A percentile compares a stretch with the other conserved stretches of the same genome.
Evolutionary conservation across 2,888 invertebrate species (phyloP).

Genomic region (Chymomyza amoena): DNA sequence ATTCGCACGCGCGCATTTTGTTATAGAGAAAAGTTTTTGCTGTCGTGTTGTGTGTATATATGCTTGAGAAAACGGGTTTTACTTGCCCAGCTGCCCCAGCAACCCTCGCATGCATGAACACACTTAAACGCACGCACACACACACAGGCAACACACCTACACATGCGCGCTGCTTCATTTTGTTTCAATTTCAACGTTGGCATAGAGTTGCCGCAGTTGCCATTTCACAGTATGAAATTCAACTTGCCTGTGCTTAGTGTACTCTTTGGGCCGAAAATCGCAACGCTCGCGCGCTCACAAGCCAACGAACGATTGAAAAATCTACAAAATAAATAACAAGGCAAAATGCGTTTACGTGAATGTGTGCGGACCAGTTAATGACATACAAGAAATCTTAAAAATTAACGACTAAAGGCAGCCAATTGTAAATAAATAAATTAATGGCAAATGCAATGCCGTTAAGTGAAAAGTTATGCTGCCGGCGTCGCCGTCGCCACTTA

Average conservation of each 20-base stretch:
- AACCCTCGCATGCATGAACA: constrained; percentile 24
- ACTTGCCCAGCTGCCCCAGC: constrained; percentile 42
- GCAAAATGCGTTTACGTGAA: neutral
- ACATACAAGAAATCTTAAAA: neutral
- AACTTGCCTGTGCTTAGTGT: constrained; percentile 58
- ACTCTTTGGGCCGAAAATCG: neutral
- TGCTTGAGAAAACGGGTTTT: constrained; percentile 51
- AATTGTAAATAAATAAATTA: neutral
- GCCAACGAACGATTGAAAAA: constrained; percentile 2
- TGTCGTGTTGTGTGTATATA: constrained; percentile 12
- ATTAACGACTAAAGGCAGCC: too few species aligned
- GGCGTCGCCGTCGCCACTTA: constrained; percentile 13
- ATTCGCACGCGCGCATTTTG: constrained; percentile 45
- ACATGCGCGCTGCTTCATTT: constrained; percentile 55
- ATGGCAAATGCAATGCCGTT: constrained; percentile 26
- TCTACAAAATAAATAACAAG: neutral
- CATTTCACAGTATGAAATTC: constrained; percentile 54
- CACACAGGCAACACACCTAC: constrained; percentile 40
- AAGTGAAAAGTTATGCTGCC: constrained; percentile 56
- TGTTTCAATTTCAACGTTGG: constrained; percentile 39
- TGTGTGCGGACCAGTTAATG: neutral
- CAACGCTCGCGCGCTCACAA: neutral
- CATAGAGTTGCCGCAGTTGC: constrained; percentile 54
- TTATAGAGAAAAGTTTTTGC: constrained; percentile 61
- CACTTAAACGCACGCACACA: constrained; percentile 28